Evolutionary conservation across 2,888 invertebrate genomes (phyloP).

Genomic region (Himalopsyche anomala): DNA sequence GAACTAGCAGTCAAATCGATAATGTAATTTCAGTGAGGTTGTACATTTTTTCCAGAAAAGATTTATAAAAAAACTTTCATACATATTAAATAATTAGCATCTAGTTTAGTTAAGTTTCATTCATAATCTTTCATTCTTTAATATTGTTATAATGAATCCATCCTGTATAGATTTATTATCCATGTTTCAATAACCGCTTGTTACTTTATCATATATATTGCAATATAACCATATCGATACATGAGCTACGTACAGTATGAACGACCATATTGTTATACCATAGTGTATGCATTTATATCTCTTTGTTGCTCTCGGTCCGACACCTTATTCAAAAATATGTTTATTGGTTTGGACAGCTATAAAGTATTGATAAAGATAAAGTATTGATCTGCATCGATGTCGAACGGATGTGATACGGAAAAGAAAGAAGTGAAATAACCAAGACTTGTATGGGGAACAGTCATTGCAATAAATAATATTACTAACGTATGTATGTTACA

Average conservation of each 20-base stretch:
- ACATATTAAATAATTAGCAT: too few relatives aligned
- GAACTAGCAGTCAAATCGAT: too few relatives aligned
- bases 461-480: conserved; percentile 1
- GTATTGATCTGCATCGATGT: conserved; percentile 6
- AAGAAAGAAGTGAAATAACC: background rate
- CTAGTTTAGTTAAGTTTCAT: background rate
- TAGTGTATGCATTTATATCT: background rate
- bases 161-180: background rate
- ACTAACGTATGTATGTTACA: too few relatives aligned
- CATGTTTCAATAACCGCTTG: conserved; percentile 22
- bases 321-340: conserved; percentile 34
- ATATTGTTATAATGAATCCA: background rate
- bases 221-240: background rate
- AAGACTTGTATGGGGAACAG: background rate
- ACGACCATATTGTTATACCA: background rate
- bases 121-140: background rate
- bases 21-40: too few relatives aligned
- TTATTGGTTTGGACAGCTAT: conserved; percentile 16
- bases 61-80: too few relatives aligned
- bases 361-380: background rate
- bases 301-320: conserved; percentile 24
- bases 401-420: background rate
- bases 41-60: too few relatives aligned
- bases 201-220: background rate
- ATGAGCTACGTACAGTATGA: background rate